Percentiles rank a stretch among this genome's conserved stretches.
phyloP scores from a whole-genome alignment of 2,113 vertebrate species.

The Gulo gulo region DNA sequence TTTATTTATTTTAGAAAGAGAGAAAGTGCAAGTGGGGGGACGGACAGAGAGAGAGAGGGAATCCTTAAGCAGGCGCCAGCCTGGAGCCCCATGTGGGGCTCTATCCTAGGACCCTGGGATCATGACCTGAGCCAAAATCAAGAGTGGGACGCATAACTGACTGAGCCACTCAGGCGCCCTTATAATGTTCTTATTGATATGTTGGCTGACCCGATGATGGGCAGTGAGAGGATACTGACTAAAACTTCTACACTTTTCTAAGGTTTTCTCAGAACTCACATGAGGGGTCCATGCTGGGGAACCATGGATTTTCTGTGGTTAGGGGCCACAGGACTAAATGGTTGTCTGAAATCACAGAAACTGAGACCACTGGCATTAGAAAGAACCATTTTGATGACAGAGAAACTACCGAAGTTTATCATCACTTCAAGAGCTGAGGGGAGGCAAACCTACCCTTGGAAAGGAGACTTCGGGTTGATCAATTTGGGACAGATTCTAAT shows the following conservation, averaged over 20 bases:
- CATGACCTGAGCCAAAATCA: background rate
- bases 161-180: background rate
- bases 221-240: background rate
- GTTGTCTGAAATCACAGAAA: background rate
- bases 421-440: background rate
- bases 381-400: background rate
- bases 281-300: background rate
- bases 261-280: background rate
- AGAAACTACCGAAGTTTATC: slow-evolving; percentile 8
- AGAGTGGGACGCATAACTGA: background rate
- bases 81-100: background rate
- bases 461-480: background rate
- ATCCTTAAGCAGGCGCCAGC: background rate
- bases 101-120: background rate
- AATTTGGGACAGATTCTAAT: background rate
- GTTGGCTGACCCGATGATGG: background rate
- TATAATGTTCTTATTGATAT: background rate
- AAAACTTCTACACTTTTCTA: background rate
- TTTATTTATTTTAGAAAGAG: background rate
- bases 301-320: background rate
- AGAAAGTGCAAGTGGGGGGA: background rate
- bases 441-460: background rate
- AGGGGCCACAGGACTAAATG: background rate
- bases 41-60: background rate
- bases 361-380: background rate